Percentiles rank a stretch among this genome's conserved stretches.
Conservation (phyloP, 2,113 vertebrate genomes). For the Rattus rattus region DNA sequence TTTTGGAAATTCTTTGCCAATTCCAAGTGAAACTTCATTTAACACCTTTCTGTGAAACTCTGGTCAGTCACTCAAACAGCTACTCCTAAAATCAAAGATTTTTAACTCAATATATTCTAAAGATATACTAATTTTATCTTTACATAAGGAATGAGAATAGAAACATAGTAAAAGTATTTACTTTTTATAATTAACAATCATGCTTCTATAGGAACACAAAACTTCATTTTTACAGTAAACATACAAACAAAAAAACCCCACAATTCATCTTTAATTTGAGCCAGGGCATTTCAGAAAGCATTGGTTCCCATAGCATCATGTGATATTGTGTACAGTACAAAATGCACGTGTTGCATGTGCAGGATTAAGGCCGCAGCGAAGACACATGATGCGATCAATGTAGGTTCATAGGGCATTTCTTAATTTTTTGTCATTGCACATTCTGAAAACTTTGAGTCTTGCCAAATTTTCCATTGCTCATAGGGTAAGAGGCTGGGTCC, state of each 20-base stretch:
- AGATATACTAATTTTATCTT: not conserved
- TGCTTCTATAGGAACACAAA: not conserved
- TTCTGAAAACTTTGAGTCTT: not conserved
- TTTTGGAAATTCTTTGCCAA: not conserved
- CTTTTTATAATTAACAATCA: not conserved
- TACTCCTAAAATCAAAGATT: not conserved
- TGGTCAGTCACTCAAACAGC: not conserved
- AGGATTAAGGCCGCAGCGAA: not conserved
- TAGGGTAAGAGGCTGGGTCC: not conserved
- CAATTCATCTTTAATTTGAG: not conserved
- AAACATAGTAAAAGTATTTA: not conserved
- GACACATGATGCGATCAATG: not conserved
- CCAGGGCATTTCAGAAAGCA: not conserved
- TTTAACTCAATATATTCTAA: not conserved
- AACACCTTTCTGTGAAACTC: not conserved
- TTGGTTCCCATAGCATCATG: not conserved
- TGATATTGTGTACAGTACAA: not conserved
- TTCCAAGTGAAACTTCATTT: not conserved
- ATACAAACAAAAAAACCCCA: not conserved
- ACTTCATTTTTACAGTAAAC: not conserved
- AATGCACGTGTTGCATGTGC: not conserved
- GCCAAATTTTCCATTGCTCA: not conserved
- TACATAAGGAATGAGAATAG: not conserved
- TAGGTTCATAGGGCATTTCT: not conserved
- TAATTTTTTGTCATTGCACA: not conserved